A percentile compares a stretch with the other conserved stretches of the same genome.
Conservation (phyloP, 2,888 invertebrate species). For the Steromphala cineraria region DNA sequence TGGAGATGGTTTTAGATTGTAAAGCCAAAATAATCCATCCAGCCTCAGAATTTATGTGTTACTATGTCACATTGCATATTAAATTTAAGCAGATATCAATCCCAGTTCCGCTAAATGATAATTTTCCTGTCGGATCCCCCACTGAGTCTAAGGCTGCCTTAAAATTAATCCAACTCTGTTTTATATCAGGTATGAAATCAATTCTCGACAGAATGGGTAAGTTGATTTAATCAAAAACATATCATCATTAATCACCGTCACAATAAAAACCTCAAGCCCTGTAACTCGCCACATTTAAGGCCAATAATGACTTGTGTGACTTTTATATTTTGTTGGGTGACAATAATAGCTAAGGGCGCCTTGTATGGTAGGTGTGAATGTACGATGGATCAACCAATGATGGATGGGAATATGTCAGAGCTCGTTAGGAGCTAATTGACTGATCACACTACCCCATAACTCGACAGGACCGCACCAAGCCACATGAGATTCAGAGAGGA, state of each 20-base stretch:
- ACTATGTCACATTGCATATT: too few relatives aligned
- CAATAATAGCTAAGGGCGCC: background rate
- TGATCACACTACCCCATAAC: background rate
- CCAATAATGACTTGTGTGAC: background rate
- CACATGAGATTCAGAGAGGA: background rate
- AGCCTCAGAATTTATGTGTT: too few relatives aligned
- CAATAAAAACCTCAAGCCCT: background rate
- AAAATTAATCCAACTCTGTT: too few relatives aligned
- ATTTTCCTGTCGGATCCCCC: too few relatives aligned
- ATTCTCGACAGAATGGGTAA: too few relatives aligned
- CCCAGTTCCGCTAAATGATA: too few relatives aligned
- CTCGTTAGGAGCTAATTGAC: conserved; percentile 1
- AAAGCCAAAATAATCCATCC: too few relatives aligned
- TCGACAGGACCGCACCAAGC: background rate
- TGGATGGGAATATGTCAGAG: background rate
- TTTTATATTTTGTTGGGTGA: background rate
- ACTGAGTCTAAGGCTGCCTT: too few relatives aligned
- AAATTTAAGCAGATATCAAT: too few relatives aligned
- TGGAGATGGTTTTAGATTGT: too few relatives aligned
- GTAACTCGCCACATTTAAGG: background rate
- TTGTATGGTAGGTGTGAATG: background rate
- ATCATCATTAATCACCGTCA: background rate
- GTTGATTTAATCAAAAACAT: background rate
- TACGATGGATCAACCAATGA: background rate
- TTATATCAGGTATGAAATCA: too few relatives aligned